Evolutionary conservation across 2,113 vertebrate genomes (phyloP).

Genomic region (Pogonocichla stellata): DNA sequence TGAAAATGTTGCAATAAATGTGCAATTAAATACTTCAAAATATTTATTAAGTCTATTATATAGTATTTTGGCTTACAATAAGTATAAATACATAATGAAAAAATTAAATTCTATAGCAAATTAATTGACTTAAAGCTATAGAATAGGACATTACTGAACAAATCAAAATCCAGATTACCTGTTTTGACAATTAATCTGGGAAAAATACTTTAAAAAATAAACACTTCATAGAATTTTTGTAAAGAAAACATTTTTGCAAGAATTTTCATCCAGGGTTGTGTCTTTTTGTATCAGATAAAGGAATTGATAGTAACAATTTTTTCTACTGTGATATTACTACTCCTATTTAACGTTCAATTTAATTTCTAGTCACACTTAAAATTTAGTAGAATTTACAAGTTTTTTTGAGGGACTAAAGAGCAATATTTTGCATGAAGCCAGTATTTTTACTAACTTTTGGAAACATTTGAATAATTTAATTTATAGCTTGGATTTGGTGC

Average conservation of each 20-base stretch:
- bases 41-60: background rate
- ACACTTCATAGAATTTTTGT: background rate
- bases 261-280: background rate
- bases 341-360: background rate
- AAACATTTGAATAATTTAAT: background rate
- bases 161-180: background rate
- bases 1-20: background rate
- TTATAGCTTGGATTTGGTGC: background rate
- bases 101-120: background rate
- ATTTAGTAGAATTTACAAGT: background rate
- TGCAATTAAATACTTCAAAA: background rate
- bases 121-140: background rate
- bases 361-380: background rate
- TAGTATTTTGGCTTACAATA: background rate
- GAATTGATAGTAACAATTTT: background rate
- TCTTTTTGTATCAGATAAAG: background rate
- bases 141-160: background rate
- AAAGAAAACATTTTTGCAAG: background rate
- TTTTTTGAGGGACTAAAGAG: background rate
- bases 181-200: background rate
- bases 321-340: background rate
- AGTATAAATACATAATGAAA: background rate
- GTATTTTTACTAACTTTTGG: background rate
- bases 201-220: background rate
- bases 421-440: background rate